Percentiles rank a stretch among this genome's conserved stretches.
These are phyloP conservation scores for Fundulus diaphanus DNA, from an alignment of 2,797 vertebrate genomes.

Conservation along the genomic window DNA sequence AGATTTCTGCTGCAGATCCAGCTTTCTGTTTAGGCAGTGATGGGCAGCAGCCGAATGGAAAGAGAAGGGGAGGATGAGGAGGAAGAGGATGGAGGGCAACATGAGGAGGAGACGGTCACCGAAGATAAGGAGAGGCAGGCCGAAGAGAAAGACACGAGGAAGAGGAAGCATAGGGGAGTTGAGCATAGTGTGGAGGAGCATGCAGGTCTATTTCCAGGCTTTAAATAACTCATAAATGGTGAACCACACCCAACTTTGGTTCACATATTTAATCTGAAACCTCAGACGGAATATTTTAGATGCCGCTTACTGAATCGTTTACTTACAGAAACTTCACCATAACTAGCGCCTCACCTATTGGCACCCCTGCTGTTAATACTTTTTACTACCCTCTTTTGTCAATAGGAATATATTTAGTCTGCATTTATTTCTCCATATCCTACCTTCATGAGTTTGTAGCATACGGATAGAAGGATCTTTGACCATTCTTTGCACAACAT, in stretches of 20 bases:
- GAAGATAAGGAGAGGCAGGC: constrained; percentile 36
- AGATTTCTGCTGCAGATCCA: not conserved
- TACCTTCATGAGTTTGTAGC: not conserved
- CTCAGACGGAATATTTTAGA: not conserved
- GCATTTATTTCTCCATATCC: too few species aligned
- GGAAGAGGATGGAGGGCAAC: constrained; percentile 35
- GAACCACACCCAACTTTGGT: not conserved
- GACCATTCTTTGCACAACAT: not conserved
- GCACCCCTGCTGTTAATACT: not conserved
- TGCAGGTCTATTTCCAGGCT: constrained; percentile 19
- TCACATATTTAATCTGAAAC: not conserved
- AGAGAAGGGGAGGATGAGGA: constrained; percentile 47
- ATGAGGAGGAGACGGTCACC: constrained; percentile 32
- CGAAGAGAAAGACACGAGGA: constrained; percentile 41
- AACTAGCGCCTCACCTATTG: not conserved
- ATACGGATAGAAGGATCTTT: not conserved
- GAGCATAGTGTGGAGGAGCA: constrained; percentile 31
- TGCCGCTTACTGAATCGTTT: not conserved
- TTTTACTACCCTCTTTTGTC: not conserved
- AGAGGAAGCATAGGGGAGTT: constrained; percentile 62
- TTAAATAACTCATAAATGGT: constrained; percentile 7
- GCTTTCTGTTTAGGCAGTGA: not conserved
- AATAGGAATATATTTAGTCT: not conserved
- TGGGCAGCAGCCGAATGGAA: constrained; percentile 12
- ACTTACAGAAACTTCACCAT: not conserved